Evolutionary conservation across 2,888 invertebrate genomes (phyloP).

Genomic region (Drosophila tripunctata): DNA sequence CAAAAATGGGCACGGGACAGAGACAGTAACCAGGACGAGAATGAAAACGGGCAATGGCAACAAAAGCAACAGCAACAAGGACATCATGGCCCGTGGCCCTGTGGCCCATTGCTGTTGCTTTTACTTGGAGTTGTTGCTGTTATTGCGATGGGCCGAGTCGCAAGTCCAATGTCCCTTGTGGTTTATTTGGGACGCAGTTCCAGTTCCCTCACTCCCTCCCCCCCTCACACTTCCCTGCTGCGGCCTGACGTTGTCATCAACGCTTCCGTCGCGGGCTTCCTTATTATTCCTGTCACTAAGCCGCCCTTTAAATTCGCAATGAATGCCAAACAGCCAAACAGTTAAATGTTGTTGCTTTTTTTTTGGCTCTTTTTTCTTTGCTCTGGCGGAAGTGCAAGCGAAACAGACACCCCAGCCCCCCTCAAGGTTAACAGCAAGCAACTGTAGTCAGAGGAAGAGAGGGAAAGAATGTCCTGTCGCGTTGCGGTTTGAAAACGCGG

Average conservation of each 20-base stretch:
- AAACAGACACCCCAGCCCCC: slow-evolving; percentile 47
- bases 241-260: slow-evolving; percentile 64
- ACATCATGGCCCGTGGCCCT: slow-evolving; percentile 66
- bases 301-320: slow-evolving; percentile 79
- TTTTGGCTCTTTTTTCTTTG: background rate
- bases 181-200: slow-evolving; percentile 38
- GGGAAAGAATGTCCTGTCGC: slow-evolving; percentile 55
- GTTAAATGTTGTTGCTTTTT: slow-evolving; percentile 62
- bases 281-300: slow-evolving; percentile 78
- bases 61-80: slow-evolving; percentile 49
- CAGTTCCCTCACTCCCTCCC: slow-evolving; percentile 6
- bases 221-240: slow-evolving; percentile 9
- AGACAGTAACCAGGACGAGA: slow-evolving; percentile 33
- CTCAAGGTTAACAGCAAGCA: slow-evolving; percentile 50
- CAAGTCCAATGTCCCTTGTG: slow-evolving; percentile 53
- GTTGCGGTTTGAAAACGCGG: slow-evolving; percentile 65
- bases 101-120: slow-evolving; percentile 49
- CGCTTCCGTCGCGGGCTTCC: slow-evolving; percentile 75
- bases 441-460: background rate
- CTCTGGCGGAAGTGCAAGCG: slow-evolving; percentile 59
- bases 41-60: slow-evolving; percentile 19
- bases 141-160: slow-evolving; percentile 22
- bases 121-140: background rate
- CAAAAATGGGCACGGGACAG: slow-evolving; percentile 28
- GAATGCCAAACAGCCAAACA: slow-evolving; percentile 77